Conservation (phyloP, 2,797 vertebrate genomes). For the Phrynocephalus vlangalii region DNA sequence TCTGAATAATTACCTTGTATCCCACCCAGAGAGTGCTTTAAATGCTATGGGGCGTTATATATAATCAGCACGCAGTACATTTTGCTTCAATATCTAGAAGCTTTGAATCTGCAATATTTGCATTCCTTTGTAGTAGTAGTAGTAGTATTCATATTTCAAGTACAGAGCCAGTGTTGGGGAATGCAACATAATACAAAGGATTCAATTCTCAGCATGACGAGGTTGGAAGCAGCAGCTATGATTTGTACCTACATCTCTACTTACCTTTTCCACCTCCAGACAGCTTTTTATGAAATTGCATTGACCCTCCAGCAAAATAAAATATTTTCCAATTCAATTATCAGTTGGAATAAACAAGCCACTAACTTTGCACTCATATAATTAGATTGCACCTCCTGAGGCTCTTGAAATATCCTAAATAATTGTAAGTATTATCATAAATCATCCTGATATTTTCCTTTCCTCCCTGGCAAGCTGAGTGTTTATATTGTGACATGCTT, state of each 20-base stretch:
- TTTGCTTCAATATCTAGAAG: no score
- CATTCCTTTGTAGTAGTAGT: not conserved
- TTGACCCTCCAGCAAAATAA: conserved; percentile 29
- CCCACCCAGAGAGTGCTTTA: no score
- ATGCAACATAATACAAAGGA: not conserved
- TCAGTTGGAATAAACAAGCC: not conserved
- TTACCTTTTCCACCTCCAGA: not conserved
- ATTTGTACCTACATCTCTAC: not conserved
- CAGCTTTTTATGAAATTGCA: conserved; percentile 29
- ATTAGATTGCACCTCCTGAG: conserved; percentile 19
- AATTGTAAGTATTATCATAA: conserved; percentile 43
- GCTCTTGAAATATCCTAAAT: conserved; percentile 26
- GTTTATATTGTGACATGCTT: conserved; percentile 33
- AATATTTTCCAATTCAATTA: conserved; percentile 34
- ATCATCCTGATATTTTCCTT: conserved; percentile 50
- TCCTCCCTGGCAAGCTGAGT: not conserved
- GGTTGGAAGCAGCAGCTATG: not conserved
- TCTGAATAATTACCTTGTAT: no score
- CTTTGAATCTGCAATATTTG: not conserved
- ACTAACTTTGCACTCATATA: conserved; percentile 19
- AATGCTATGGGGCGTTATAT: no score
- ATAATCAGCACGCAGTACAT: no score
- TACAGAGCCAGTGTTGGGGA: not conserved
- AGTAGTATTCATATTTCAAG: not conserved
- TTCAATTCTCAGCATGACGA: not conserved